phyloP scores from a whole-genome alignment of 2,888 invertebrate species.

The Osmoderma eremita region DNA sequence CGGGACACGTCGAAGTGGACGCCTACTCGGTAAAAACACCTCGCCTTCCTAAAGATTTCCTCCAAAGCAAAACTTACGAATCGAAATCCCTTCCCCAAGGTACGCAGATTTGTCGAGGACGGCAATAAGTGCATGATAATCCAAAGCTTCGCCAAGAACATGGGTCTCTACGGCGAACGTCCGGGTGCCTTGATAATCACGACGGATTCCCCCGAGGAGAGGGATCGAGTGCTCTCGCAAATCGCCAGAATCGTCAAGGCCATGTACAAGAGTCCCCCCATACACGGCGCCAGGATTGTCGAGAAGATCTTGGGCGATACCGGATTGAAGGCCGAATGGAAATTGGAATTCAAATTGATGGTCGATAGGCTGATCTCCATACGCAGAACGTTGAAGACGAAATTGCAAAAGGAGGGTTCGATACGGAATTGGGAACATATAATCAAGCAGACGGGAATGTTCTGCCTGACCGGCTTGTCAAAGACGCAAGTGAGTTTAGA shows the following conservation, averaged over 20 bases:
- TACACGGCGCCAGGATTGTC: constrained; percentile 92
- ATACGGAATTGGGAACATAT: constrained; percentile 90
- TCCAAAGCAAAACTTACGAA: no score
- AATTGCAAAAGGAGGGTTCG: constrained; percentile 86
- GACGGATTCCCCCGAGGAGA: constrained; percentile 80
- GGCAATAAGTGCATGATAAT: constrained; percentile 88
- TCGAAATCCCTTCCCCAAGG: constrained; percentile 5
- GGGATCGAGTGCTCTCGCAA: constrained; percentile 88
- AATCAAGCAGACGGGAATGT: constrained; percentile 99
- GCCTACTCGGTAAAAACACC: constrained; percentile 79
- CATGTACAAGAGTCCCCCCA: constrained; percentile 97
- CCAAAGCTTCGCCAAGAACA: constrained; percentile 98
- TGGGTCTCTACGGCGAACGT: constrained; percentile 93
- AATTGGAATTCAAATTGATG: constrained; percentile 94
- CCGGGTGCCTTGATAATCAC: constrained; percentile 88
- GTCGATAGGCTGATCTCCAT: constrained; percentile 96
- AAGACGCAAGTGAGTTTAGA: constrained; percentile 76
- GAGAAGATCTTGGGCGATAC: constrained; percentile 81
- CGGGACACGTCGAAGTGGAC: constrained; percentile 86
- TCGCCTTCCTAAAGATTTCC: background rate
- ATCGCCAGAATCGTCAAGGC: constrained; percentile 94
- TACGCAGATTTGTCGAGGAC: constrained; percentile 77
- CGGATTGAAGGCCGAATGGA: constrained; percentile 78
- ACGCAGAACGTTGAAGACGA: constrained; percentile 78
- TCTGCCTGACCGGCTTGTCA: constrained; percentile 96